Evolutionary conservation across 2,888 invertebrate genomes (phyloP), one percentile per base, ranked within the genome.

Genomic region (Hydroisotoma schaefferi): DNA sequence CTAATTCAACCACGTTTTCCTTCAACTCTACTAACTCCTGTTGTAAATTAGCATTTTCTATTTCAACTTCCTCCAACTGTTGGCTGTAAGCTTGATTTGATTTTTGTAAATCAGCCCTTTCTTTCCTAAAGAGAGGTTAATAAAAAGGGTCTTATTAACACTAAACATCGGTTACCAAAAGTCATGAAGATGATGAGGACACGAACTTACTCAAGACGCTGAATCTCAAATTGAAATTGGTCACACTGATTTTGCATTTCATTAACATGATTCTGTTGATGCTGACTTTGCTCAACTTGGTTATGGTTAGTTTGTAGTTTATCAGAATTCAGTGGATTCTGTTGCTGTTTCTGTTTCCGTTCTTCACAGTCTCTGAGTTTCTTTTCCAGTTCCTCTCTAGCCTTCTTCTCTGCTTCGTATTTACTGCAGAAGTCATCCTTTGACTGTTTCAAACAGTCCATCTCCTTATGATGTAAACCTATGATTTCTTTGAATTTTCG

Each of bases 391-490:
- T 55, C 59, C 37, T 68, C 63, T 26, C 63, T 46, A 10, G 28
- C 29, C 12, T 49, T 44, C 22, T 37, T 48, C 37, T 67, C 63
- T n/a, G 53, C 28, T 12, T 70, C 68, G 37, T 51, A 62, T 29
- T 67, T 15, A 1, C 26, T 44, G 48, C 59, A 59, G 37, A 57
- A 67, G 20, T 53, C 63, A 15, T 57, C 58, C 6, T 48, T 54
- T 25, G 67, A 62, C 15, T 27, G 38, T 29, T 47, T 57, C 10
- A 71, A 43, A 12, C 53, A 52, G 28, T 71, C 67, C 67, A 71
- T 58, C 57, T 68, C 71, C 1, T 46, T 46, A 43, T 71, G 71
- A 58, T 71, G 70, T 22, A 59, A 63, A 6, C 22, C 18, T 0
- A 68, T 53, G 12, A 67, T 55, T 23, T 58, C 60, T 47, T 57